Evolutionary conservation across 2,888 invertebrate genomes (phyloP), one percentile per base, ranked within the genome.

Genomic region (Erannis defoliaria): DNA sequence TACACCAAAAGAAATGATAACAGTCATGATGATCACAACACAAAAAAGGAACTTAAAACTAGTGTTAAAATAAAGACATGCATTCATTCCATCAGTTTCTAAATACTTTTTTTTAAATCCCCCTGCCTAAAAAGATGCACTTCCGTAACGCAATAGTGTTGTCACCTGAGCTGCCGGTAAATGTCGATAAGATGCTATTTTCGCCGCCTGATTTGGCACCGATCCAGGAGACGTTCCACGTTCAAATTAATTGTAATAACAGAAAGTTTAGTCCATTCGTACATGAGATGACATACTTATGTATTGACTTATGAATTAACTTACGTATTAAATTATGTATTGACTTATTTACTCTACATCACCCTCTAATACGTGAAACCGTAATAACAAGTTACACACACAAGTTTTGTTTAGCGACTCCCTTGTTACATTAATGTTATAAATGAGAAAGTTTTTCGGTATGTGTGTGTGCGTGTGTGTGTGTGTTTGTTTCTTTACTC

Each of bases 181-280:
- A 74, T 80, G 80, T 85, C 85, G 85, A 86, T 85, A 84, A 74
- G 75, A 75, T 71, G 77, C 80, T 85, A 84, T 84, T 85, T 84
- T 77, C 64, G 74, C 70, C 74, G 75, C 43, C 55, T 57, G 62
- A 64, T 59, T 71, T 85, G 85, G 86, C 81, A 26, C n/a, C n/a
- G 4, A 18, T 78, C 85, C 85, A 85, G 46, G 9, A 53, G 45
- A 48, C 56, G 43, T 54, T 61, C 58, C 49, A 54, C 66, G 63
- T 48, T 63, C 56, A 53, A 61, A 69, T 66, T 68, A 66, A 71
- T 69, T 67, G 64, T 67, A 64, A 56, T 65, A 64, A 57, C 60
- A 66, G 55, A 64, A 51, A 42, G 58, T 64, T 63, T 65, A 55
- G 4, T 18, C 18, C 3, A 12, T 16, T 26, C 40, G 23, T 38